Conservation (phyloP, 2,888 invertebrate species). For the Ophion obscuratus region DNA sequence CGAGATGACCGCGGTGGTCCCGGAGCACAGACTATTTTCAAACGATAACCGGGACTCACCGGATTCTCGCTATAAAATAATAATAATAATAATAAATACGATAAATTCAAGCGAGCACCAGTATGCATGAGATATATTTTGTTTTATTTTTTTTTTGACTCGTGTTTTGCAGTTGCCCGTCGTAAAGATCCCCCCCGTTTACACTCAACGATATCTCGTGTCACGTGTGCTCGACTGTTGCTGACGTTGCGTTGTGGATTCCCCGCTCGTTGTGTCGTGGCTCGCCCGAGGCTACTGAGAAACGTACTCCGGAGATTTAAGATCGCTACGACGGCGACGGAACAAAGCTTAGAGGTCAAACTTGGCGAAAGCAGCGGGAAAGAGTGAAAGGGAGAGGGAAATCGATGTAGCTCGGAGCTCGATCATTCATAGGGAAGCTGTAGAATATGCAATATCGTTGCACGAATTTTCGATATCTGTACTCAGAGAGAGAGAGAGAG, state of each 20-base stretch:
- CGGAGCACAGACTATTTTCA: constrained; percentile 74
- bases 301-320: constrained; percentile 31
- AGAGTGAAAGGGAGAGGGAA: too few species aligned
- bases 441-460: too few species aligned
- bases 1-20: constrained; percentile 76
- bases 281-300: constrained; percentile 63
- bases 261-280: constrained; percentile 29
- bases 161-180: not conserved
- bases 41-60: constrained; percentile 79
- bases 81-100: constrained; percentile 43
- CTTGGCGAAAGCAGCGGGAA: not conserved
- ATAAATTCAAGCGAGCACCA: constrained; percentile 20
- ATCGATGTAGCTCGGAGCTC: too few species aligned
- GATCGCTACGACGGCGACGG: constrained; percentile 9
- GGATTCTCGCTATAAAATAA: constrained; percentile 70
- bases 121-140: not conserved
- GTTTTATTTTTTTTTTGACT: not conserved
- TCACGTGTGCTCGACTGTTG: constrained; percentile 57
- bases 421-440: too few species aligned
- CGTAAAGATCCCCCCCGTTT: not conserved
- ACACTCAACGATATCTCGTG: constrained; percentile 51
- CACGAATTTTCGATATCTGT: too few species aligned
- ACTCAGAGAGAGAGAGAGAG: too few species aligned
- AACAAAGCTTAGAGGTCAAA: constrained; percentile 37
- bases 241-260: constrained; percentile 53